Base-by-base conservation (phyloP, 2,888 invertebrate genomes). In the Bugula neritina region DNA sequence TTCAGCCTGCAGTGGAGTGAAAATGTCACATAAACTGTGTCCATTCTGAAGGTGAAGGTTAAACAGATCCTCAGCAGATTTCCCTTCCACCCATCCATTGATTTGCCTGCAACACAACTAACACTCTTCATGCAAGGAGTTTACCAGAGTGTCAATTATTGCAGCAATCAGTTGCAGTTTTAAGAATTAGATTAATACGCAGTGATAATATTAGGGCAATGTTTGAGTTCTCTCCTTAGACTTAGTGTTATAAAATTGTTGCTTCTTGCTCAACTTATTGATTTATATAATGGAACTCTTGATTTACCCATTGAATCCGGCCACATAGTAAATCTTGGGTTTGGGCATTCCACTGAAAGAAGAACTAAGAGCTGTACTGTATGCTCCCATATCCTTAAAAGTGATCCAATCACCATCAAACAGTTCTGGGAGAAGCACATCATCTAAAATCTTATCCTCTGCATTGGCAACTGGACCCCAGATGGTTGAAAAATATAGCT, bases 381-480 rank as follows among this genome's bases (percentile, higher is more conserved):
- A 84, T 23, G 98, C 98, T 69, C 98, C 98, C 97, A 98, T 97
- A 84, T 97, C 91, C 78, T 90, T 90, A 86, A 94, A 99, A 74
- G 91, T 87, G 70, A 99, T 86, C 91, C 95, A 93, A 79, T 92
- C 91, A 5, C 96, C 96, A 72, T 91, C 87, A 34, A 89, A 86
- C 86, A 94, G 87, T 76, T 90, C 88, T 0, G 92, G 92, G 76
- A 93, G 85, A 55, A 81, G 75, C 72, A 88, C 84, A 73, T 90
- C 88, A 74, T 90, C 87, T 78, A 92, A 89, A 77, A 86, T 82
- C 86, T 92, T 91, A 87, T 98, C 98, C 77, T 97, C 86, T 5
- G 92, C 92, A 86, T 97, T 96, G 84, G 97, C 98, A 27, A 95
- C 93, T 34, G 97, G 98, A 71, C 98, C 97, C 96, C 97, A 98